These are phyloP conservation scores for Pachymerium ferrugineum DNA, from an alignment of 2,888 invertebrate genomes.

Conservation along the genomic window DNA sequence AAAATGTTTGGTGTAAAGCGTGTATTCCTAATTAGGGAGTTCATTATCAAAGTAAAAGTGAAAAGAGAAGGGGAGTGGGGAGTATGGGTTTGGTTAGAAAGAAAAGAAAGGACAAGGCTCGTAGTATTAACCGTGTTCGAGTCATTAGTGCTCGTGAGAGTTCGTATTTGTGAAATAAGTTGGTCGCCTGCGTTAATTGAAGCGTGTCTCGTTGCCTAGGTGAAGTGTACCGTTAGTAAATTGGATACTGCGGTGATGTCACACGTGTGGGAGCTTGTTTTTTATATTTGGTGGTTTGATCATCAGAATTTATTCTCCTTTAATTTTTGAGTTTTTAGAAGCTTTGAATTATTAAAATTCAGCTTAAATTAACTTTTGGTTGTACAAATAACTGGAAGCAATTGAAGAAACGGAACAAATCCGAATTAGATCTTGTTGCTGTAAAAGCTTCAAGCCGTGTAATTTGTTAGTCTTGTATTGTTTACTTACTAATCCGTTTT, in stretches of 20 bases:
- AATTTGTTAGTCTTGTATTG: neutral
- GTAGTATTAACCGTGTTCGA: constrained; percentile 3
- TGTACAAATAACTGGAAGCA: no score
- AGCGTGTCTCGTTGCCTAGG: constrained; percentile 8
- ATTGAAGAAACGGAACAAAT: no score
- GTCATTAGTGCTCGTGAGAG: constrained; percentile 9
- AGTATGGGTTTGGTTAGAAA: neutral
- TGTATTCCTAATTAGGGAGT: constrained; percentile 3
- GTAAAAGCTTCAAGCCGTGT: no score
- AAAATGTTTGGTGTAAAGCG: neutral
- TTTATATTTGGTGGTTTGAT: no score
- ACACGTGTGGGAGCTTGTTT: neutral
- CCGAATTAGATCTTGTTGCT: no score
- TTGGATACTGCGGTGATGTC: constrained; percentile 1
- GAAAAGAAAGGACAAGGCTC: neutral
- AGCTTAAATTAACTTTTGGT: no score
- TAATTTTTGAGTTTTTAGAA: no score
- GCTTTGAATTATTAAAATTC: no score
- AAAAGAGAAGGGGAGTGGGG: neutral
- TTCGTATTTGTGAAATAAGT: constrained; percentile 13
- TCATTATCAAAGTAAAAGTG: constrained; percentile 13
- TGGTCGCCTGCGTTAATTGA: constrained; percentile 4
- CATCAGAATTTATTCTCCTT: no score
- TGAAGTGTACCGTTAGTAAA: constrained; percentile 8
- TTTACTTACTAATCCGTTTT: no score